phyloP scores from a whole-genome alignment of 30 jellyfish, hydroid and myxozoan genomes.

The Mastigias papua region DNA sequence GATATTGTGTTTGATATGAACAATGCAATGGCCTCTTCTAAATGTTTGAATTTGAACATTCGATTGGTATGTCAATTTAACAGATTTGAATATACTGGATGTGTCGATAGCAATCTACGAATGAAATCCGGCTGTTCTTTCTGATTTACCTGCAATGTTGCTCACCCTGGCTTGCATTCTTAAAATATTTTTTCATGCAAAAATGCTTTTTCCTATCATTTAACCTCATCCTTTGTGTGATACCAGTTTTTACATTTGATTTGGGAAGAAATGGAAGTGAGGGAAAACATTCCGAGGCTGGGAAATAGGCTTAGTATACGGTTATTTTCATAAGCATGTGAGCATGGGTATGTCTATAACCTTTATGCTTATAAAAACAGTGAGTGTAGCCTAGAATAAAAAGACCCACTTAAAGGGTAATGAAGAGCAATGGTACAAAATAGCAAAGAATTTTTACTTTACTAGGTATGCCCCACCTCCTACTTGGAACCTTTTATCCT shows the following conservation, averaged over 20 bases:
- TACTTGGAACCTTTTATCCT: no score
- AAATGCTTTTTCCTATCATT: background rate
- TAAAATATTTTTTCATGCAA: background rate
- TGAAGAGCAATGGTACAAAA: no score
- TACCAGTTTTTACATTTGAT: background rate
- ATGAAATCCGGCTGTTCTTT: background rate
- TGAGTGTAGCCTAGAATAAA: no score
- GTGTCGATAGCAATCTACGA: background rate
- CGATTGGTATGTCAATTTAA: background rate
- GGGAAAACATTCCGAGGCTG: background rate
- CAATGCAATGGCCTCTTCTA: background rate
- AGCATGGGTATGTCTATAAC: background rate
- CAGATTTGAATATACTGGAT: background rate
- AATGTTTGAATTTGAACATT: background rate
- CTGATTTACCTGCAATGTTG: background rate
- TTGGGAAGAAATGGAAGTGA: background rate
- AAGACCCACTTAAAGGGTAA: no score
- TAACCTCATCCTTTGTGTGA: background rate
- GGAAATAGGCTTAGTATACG: background rate
- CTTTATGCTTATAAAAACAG: background rate
- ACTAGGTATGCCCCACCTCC: no score
- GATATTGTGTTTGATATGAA: background rate
- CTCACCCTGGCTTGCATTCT: background rate
- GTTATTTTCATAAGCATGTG: background rate
- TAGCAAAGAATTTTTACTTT: no score